A percentile compares a stretch with the other conserved stretches of the same genome.
Conservation (phyloP, 2,113 vertebrate species). For the Rhinolophus ferrumequinum region DNA sequence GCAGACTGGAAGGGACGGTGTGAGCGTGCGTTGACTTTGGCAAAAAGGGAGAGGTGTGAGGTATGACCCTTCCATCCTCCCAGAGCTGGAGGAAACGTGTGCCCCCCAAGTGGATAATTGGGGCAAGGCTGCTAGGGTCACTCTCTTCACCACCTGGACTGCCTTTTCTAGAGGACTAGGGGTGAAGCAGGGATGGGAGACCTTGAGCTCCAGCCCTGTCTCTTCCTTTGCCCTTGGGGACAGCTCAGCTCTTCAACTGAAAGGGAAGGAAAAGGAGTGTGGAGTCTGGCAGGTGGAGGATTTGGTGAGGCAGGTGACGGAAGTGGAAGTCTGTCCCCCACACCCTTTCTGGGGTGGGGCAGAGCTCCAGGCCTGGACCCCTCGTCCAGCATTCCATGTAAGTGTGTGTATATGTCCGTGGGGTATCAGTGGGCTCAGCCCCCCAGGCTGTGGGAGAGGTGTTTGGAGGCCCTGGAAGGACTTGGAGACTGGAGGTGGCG, state of each 20-base stretch:
- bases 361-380: background rate
- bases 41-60: background rate
- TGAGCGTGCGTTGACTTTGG: background rate
- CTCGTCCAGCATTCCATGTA: accelerated
- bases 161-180: background rate
- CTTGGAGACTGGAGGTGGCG: background rate
- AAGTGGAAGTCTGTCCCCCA: background rate
- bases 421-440: background rate
- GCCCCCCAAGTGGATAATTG: background rate
- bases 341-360: background rate
- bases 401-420: background rate
- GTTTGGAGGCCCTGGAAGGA: background rate
- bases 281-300: background rate
- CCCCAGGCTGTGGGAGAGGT: background rate
- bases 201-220: background rate
- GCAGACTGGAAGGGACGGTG: background rate
- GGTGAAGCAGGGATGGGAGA: background rate
- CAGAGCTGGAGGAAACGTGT: background rate
- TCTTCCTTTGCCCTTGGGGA: background rate
- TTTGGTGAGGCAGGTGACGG: background rate
- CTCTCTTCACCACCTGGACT: background rate
- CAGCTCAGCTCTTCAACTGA: conserved; percentile 5
- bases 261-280: background rate
- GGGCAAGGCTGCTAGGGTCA: background rate
- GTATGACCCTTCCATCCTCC: background rate